Percentiles rank a stretch among this genome's conserved stretches.
phyloP scores from a whole-genome alignment of 2,797 vertebrate species.

The Halcyon badia region DNA sequence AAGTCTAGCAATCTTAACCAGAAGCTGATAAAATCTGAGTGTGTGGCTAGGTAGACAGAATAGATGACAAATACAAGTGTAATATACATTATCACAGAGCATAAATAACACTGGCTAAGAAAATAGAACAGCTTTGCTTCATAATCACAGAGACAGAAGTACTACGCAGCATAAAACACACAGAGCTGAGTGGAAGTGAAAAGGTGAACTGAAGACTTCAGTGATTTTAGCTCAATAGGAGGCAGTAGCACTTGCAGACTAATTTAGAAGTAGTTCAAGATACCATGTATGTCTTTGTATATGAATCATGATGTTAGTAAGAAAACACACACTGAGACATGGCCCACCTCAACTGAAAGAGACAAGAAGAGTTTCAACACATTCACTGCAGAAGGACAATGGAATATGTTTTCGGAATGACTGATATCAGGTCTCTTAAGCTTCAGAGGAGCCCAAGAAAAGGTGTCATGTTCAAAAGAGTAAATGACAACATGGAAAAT shows the following conservation, averaged over 20 bases:
- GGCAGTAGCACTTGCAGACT: slow-evolving; percentile 31
- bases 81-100: not conserved
- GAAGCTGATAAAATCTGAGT: not conserved
- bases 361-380: not conserved
- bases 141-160: not conserved
- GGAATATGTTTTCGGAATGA: slow-evolving; percentile 35
- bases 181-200: not conserved
- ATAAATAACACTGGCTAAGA: not conserved
- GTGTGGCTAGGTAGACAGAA: not conserved
- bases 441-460: slow-evolving; percentile 14
- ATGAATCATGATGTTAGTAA: slow-evolving; percentile 17
- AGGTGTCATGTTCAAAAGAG: not conserved
- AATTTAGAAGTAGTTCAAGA: slow-evolving; percentile 45
- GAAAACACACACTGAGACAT: not conserved
- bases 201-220: not conserved
- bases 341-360: not conserved
- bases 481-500: not conserved
- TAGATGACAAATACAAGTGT: not conserved
- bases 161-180: not conserved
- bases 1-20: slow-evolving; percentile 17
- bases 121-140: not conserved
- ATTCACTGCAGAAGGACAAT: slow-evolving; percentile 38
- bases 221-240: slow-evolving; percentile 47
- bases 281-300: not conserved
- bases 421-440: slow-evolving; percentile 11